Conservation (phyloP, 53 echinoderm and acorn worm genomes). For the Paracentrotus lividus region DNA sequence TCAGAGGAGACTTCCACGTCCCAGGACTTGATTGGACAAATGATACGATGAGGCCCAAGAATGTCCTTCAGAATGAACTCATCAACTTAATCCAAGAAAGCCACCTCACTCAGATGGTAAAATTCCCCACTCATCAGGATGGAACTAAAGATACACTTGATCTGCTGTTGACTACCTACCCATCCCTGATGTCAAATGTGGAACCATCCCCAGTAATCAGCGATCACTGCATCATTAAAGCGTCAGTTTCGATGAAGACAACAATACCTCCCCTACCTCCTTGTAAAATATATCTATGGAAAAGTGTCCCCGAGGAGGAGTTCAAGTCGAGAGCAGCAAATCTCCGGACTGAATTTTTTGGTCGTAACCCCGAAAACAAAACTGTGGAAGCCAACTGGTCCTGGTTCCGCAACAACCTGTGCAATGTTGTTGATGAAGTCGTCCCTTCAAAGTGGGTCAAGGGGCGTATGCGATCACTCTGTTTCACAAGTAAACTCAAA, state of each 20-base stretch:
- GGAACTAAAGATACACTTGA: slow-evolving; percentile 1
- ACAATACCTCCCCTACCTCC: neutral
- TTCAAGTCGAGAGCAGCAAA: neutral
- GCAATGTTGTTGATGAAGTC: neutral
- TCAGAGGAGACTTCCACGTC: neutral
- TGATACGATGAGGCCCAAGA: neutral
- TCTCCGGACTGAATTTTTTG: neutral
- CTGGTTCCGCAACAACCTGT: neutral
- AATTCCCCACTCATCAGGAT: neutral
- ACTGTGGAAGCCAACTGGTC: neutral
- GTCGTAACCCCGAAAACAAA: neutral
- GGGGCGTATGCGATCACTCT: neutral
- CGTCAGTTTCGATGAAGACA: neutral
- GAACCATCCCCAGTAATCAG: neutral
- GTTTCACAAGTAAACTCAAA: neutral
- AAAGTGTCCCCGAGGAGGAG: too few species aligned
- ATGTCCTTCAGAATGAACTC: neutral
- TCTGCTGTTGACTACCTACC: neutral
- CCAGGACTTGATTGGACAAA: neutral
- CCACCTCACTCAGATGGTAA: neutral
- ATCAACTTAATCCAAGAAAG: neutral
- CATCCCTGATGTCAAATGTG: too few species aligned
- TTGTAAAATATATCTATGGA: too few species aligned
- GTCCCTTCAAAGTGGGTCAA: neutral
- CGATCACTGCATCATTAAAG: neutral